These are phyloP conservation scores for Pangasius djambal DNA, from an alignment of 2,797 vertebrate species.

Conservation along the genomic window DNA sequence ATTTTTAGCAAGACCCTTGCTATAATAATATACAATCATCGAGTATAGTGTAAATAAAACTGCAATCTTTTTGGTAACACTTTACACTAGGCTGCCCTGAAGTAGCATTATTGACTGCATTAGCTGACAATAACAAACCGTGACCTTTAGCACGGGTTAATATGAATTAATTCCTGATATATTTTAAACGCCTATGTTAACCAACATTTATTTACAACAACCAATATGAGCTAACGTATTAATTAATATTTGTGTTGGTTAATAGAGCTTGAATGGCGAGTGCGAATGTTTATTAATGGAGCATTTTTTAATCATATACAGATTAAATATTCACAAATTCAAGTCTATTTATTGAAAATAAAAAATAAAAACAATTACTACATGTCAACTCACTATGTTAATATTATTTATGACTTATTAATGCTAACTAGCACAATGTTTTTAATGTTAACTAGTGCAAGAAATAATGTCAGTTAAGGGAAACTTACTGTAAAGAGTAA, in stretches of 20 bases:
- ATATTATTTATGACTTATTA: background rate
- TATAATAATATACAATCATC: slow-evolving; percentile 1
- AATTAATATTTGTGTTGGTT: background rate
- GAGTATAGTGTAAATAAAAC: background rate
- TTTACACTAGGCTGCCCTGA: background rate
- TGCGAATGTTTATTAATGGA: background rate
- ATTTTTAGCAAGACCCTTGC: background rate
- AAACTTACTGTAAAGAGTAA: background rate
- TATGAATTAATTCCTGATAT: too few species aligned
- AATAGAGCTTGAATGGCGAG: background rate
- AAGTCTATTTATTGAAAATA: background rate
- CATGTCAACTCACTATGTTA: background rate
- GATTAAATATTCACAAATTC: background rate
- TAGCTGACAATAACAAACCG: background rate
- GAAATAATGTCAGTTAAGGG: background rate
- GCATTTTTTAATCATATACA: background rate
- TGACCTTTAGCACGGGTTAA: background rate
- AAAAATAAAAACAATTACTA: background rate
- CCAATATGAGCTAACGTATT: background rate
- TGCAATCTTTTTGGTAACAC: background rate
- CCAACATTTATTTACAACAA: background rate
- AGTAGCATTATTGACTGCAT: too few species aligned
- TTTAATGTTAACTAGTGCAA: background rate
- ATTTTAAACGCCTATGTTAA: background rate
- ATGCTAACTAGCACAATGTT: background rate